Conservation (phyloP, 2,888 invertebrate species). For the Drosophila histrio region DNA sequence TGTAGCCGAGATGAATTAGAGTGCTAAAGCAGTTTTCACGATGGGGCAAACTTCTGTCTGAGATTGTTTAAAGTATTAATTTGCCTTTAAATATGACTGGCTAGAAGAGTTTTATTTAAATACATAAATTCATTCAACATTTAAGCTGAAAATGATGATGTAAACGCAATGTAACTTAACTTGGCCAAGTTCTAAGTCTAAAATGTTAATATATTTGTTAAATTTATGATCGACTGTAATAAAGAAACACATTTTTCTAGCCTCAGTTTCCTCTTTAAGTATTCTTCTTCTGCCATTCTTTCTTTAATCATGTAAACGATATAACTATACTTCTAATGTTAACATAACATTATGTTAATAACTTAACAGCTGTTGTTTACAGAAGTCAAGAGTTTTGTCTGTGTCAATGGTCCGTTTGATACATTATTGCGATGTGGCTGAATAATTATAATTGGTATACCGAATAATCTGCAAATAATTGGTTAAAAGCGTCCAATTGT, state of each 20-base stretch:
- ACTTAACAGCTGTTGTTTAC: background rate
- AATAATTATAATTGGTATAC: slow-evolving; percentile 7
- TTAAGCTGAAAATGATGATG: too few species aligned
- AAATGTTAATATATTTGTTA: too few species aligned
- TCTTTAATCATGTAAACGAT: too few species aligned
- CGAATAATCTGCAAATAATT: slow-evolving; percentile 52
- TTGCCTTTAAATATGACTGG: background rate
- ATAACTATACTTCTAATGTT: too few species aligned
- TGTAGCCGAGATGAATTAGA: background rate
- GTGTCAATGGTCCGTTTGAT: background rate
- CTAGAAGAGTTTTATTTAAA: background rate
- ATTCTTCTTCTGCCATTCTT: too few species aligned
- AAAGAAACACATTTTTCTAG: background rate
- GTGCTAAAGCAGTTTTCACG: background rate
- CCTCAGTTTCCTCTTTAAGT: background rate
- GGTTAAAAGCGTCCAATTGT: slow-evolving; percentile 21
- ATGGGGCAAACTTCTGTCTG: background rate
- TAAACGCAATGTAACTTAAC: too few species aligned
- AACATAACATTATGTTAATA: background rate
- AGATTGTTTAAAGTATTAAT: background rate
- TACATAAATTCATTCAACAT: too few species aligned
- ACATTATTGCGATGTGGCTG: background rate
- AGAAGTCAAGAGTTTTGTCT: background rate
- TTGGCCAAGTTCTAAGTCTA: too few species aligned
- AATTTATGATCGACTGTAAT: too few species aligned